Evolutionary conservation across 2,888 invertebrate genomes (phyloP).

Genomic region (Beris morrisii): DNA sequence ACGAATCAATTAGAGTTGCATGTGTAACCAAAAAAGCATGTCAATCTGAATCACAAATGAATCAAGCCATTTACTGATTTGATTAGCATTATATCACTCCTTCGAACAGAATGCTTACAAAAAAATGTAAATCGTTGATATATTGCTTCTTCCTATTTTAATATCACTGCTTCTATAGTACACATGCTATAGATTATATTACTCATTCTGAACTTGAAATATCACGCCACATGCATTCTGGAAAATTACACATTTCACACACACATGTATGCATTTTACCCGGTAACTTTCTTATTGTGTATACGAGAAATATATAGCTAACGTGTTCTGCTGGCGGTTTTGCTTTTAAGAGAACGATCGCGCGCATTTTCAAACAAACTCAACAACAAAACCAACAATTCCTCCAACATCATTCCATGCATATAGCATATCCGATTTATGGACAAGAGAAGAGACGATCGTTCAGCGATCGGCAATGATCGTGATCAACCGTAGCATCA

Average conservation of each 20-base stretch:
- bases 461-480: constrained; percentile 7
- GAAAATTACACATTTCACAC: too few relatives aligned
- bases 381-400: not conserved
- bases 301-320: not conserved
- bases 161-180: too few relatives aligned
- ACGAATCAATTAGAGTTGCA: too few relatives aligned
- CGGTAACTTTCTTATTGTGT: constrained; percentile 23
- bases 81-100: too few relatives aligned
- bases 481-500: constrained; percentile 37
- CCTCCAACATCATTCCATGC: not conserved
- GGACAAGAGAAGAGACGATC: not conserved
- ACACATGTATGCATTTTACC: not conserved
- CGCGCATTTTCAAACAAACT: too few relatives aligned
- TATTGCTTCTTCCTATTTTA: too few relatives aligned
- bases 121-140: too few relatives aligned
- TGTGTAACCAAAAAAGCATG: too few relatives aligned
- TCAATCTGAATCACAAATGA: too few relatives aligned
- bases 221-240: constrained; percentile 54
- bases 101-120: too few relatives aligned
- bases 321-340: not conserved
- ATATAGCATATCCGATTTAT: not conserved
- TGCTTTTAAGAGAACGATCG: not conserved
- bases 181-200: not conserved
- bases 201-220: constrained; percentile 49
- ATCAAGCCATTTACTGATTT: too few relatives aligned